phyloP scores from a whole-genome alignment of 2,888 invertebrate genomes.

The Polydrusus pterygomalis region DNA sequence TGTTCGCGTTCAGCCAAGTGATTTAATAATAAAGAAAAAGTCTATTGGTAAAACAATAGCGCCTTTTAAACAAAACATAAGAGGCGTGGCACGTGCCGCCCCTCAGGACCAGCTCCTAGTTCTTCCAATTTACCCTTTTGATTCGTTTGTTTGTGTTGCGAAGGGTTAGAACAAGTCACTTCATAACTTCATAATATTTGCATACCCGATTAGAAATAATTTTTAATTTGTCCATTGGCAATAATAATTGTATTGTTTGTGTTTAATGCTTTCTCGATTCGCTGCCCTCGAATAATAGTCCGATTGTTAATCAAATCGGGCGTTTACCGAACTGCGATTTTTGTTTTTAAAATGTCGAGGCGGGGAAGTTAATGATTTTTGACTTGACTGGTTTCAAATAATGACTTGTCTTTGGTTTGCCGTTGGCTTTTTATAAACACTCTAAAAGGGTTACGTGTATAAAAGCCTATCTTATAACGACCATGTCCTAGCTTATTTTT shows the following conservation, averaged over 20 bases:
- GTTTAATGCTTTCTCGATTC: neutral
- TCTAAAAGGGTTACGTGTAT: neutral
- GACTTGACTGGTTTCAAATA: constrained; percentile 10
- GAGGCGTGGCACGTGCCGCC: constrained; percentile 35
- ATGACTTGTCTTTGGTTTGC: constrained; percentile 3
- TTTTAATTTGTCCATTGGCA: constrained; percentile 14
- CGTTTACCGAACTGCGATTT: constrained; percentile 12
- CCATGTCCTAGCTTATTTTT: too few species aligned
- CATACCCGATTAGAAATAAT: neutral
- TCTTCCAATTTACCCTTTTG: constrained; percentile 23
- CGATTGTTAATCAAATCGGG: constrained; percentile 17
- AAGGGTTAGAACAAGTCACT: neutral
- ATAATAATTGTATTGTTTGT: constrained; percentile 20
- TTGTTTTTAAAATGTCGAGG: constrained; percentile 18
- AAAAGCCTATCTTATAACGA: too few species aligned
- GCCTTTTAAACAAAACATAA: constrained; percentile 13
- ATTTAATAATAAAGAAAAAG: neutral
- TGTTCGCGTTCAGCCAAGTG: neutral
- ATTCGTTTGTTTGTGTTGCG: neutral
- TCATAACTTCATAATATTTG: neutral
- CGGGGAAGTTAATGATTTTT: constrained; percentile 11
- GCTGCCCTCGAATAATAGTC: neutral
- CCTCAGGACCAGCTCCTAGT: neutral
- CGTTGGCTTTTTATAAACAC: constrained; percentile 3
- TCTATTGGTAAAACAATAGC: constrained; percentile 14